These are phyloP conservation scores for Andrena bucephala DNA, from an alignment of 2,888 invertebrate genomes.

Conservation along the genomic window DNA sequence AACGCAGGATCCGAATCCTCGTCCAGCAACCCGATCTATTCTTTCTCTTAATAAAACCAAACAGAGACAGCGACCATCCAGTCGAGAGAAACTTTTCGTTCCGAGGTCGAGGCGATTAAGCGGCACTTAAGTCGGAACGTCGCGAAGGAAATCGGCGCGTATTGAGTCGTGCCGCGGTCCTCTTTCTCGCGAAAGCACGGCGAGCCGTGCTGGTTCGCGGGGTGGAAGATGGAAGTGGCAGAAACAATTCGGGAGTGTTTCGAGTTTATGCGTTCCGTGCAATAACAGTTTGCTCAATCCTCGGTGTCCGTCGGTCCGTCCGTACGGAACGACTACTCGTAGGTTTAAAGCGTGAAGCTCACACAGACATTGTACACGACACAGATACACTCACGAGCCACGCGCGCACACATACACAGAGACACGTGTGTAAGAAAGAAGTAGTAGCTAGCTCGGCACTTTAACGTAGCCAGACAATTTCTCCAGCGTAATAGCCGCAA, in stretches of 20 bases:
- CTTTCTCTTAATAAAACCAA: not conserved
- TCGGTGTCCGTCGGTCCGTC: slow-evolving; percentile 83
- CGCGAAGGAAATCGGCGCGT: not conserved
- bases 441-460: slow-evolving; percentile 61
- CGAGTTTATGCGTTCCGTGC: slow-evolving; percentile 82
- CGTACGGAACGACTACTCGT: slow-evolving; percentile 81
- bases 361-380: slow-evolving; percentile 24
- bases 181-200: slow-evolving; percentile 45
- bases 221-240: slow-evolving; percentile 1
- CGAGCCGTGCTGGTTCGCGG: slow-evolving; percentile 45
- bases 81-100: too few relatives aligned
- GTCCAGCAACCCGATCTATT: not conserved
- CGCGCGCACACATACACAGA: not conserved
- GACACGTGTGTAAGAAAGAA: slow-evolving; percentile 41
- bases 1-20: not conserved
- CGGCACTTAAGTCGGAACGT: not conserved
- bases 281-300: slow-evolving; percentile 84
- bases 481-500: slow-evolving; percentile 64
- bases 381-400: slow-evolving; percentile 17
- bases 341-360: slow-evolving; percentile 65
- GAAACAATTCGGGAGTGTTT: slow-evolving; percentile 68
- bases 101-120: too few relatives aligned
- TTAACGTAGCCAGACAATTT: slow-evolving; percentile 70
- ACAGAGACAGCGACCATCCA: too few relatives aligned
- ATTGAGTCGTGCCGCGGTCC: slow-evolving; percentile 17